Percentiles rank a stretch among this genome's conserved stretches.
phyloP scores from a whole-genome alignment of 2,888 invertebrate genomes.

The Xylota segnis region DNA sequence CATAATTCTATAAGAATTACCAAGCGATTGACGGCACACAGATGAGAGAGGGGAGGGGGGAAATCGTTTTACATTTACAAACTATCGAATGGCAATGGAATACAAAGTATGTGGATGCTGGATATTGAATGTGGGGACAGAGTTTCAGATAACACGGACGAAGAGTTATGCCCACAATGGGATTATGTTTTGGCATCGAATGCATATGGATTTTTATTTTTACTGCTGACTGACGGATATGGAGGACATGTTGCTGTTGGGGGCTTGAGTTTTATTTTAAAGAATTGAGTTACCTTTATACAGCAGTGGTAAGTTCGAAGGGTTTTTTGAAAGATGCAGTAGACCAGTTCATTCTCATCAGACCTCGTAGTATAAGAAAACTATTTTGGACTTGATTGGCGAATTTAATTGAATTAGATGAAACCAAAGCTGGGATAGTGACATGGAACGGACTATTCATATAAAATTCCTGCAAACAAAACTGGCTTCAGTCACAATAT shows the following conservation, averaged over 20 bases:
- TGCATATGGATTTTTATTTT: slow-evolving; percentile 55
- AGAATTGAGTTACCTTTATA: no score
- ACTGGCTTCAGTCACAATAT: no score
- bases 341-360: no score
- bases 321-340: no score
- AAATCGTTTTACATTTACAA: slow-evolving; percentile 76
- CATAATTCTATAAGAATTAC: slow-evolving; percentile 73
- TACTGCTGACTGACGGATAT: background rate
- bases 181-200: slow-evolving; percentile 67
- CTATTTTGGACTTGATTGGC: no score
- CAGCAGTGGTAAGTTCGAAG: no score
- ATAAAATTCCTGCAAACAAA: no score
- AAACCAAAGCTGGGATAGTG: no score
- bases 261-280: no score
- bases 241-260: background rate
- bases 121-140: slow-evolving; percentile 32
- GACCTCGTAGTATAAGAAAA: no score
- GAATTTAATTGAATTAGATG: no score
- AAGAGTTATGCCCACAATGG: slow-evolving; percentile 64
- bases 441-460: no score
- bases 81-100: slow-evolving; percentile 72
- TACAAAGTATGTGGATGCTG: slow-evolving; percentile 50
- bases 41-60: background rate
- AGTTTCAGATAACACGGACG: slow-evolving; percentile 53
- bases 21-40: slow-evolving; percentile 38